Conservation (phyloP, 2,797 vertebrate species). For the Sardinella longiceps region DNA sequence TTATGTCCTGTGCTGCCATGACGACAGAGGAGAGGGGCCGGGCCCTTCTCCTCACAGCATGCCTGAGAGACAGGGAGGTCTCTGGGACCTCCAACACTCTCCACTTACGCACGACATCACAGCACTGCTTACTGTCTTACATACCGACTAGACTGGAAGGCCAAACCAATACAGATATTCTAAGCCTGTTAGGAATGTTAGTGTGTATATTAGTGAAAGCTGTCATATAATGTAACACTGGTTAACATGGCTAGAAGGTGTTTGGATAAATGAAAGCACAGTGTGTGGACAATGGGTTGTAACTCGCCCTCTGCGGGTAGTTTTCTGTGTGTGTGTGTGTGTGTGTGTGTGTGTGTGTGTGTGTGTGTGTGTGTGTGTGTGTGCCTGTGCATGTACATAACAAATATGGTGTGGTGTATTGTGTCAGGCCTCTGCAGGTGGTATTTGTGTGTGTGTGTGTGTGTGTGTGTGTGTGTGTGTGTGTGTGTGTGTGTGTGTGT, state of each 20-base stretch:
- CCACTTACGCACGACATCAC: not conserved
- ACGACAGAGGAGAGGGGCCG: constrained; percentile 35
- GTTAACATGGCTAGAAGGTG: not conserved
- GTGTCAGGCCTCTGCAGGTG: not conserved
- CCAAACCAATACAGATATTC: too few species aligned
- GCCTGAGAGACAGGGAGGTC: not conserved
- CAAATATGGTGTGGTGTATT: not conserved
- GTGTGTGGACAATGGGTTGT: not conserved
- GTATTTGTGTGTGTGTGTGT: too few species aligned
- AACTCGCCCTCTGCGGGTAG: not conserved
- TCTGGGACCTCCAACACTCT: not conserved
- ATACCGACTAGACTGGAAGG: too few species aligned
- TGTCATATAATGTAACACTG: not conserved
- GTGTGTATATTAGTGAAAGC: not conserved
- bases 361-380: constrained; percentile 1
- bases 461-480: not conserved
- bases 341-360: not conserved
- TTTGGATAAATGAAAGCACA: not conserved
- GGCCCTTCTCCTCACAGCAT: constrained; percentile 33
- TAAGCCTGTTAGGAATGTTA: too few species aligned
- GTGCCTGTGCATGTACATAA: not conserved
- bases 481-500: not conserved
- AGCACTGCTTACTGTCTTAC: not conserved
- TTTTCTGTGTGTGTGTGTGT: constrained; percentile 27
- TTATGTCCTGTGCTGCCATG: constrained; percentile 42